phyloP scores from a whole-genome alignment of 2,888 invertebrate species.

The Podabrus alpinus region DNA sequence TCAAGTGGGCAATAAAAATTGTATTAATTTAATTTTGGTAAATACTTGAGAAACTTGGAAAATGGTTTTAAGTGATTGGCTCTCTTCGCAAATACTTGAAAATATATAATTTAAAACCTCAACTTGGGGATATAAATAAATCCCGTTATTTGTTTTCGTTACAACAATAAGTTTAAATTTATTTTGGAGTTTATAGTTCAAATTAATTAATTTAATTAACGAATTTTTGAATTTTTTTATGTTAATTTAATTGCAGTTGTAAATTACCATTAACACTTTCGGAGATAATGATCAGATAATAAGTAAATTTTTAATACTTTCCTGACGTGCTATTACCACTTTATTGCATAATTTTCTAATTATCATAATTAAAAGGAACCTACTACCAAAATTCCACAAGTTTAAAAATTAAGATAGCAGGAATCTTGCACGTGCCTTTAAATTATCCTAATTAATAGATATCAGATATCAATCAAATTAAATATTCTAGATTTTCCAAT shows the following conservation, averaged over 20 bases:
- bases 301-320: not conserved
- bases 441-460: not conserved
- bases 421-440: slow-evolving; percentile 1
- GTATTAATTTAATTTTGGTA: not conserved
- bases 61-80: not conserved
- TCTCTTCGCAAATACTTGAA: not conserved
- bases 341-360: slow-evolving; percentile 2
- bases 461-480: not conserved
- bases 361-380: slow-evolving; percentile 1
- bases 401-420: slow-evolving; percentile 3
- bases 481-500: not conserved
- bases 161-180: not conserved
- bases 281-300: not conserved
- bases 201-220: not conserved
- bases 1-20: not conserved
- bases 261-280: not conserved
- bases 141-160: not conserved
- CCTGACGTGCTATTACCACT: slow-evolving; percentile 2
- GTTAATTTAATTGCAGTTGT: not conserved
- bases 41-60: not conserved
- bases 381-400: slow-evolving; percentile 1
- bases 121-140: not conserved
- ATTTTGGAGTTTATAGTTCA: not conserved
- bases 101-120: not conserved
- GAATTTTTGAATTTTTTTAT: not conserved